Evolutionary conservation across 2,113 vertebrate genomes (phyloP).

Genomic region (Ifrita kowaldi): DNA sequence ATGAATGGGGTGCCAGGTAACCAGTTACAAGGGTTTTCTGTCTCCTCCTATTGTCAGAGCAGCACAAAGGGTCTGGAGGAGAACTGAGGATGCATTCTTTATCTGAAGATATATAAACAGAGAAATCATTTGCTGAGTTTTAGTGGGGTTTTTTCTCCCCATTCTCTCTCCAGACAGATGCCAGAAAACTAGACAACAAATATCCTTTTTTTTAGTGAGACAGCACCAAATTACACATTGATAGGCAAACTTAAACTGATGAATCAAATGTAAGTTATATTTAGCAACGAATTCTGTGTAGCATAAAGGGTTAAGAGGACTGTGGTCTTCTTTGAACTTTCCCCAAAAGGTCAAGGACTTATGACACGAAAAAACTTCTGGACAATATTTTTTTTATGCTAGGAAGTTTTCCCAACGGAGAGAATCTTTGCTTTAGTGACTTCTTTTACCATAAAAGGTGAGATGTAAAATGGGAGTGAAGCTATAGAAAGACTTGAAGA

Average conservation of each 20-base stretch:
- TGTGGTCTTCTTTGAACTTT: neutral
- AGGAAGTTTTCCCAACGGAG: neutral
- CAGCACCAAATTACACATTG: neutral
- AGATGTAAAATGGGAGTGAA: neutral
- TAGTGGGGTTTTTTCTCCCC: accelerated
- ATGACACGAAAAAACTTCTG: neutral
- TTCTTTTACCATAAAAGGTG: neutral
- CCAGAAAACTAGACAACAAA: neutral
- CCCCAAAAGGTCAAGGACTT: neutral
- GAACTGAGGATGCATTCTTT: neutral
- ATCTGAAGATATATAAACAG: neutral
- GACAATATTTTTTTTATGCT: neutral
- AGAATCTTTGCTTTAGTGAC: neutral
- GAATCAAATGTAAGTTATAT: neutral
- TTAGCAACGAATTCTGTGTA: neutral
- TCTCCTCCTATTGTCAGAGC: neutral
- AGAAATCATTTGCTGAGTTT: neutral
- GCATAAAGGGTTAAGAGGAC: neutral
- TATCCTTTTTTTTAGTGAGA: neutral
- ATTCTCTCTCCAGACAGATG: neutral
- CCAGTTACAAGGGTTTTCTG: neutral
- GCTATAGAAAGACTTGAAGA: neutral
- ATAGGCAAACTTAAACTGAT: neutral
- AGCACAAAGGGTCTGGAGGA: neutral
- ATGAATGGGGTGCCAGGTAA: neutral